Conservation (phyloP, 2,888 invertebrate genomes). For the Cataglyphis livida region DNA sequence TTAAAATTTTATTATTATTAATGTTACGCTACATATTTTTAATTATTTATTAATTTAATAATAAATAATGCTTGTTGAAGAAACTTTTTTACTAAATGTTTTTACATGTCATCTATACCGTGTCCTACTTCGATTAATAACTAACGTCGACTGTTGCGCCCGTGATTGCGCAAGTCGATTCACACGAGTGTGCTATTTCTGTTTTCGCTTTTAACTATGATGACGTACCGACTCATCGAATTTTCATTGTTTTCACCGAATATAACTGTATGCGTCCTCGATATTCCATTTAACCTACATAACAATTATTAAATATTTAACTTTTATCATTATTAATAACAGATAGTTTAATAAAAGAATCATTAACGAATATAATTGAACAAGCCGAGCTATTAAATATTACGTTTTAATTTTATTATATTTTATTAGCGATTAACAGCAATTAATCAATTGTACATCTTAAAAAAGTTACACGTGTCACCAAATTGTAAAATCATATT, state of each 20-base stretch:
- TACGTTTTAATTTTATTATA: neutral
- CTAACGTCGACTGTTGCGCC: constrained; percentile 36
- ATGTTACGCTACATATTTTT: too few species aligned
- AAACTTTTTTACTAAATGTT: neutral
- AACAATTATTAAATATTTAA: neutral
- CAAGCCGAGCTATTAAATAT: neutral
- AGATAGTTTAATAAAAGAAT: neutral
- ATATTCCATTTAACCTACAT: constrained; percentile 1
- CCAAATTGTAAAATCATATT: neutral
- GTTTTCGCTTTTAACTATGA: constrained; percentile 37
- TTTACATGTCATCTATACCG: neutral
- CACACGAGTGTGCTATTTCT: constrained; percentile 59
- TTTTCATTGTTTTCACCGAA: constrained; percentile 38
- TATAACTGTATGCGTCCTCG: constrained; percentile 23
- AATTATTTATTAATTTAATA: neutral
- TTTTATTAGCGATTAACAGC: neutral
- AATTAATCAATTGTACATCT: too few species aligned
- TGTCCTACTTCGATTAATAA: constrained; percentile 45
- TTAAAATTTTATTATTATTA: neutral
- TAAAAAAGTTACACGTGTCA: neutral
- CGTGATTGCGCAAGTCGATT: constrained; percentile 40
- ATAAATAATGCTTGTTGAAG: neutral
- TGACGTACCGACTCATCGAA: constrained; percentile 39
- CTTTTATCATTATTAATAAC: neutral
- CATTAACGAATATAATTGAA: neutral